Evolutionary conservation across 2,797 vertebrate species (phyloP), one percentile per base, ranked within the genome.

Genomic region (Paguma larvata): DNA sequence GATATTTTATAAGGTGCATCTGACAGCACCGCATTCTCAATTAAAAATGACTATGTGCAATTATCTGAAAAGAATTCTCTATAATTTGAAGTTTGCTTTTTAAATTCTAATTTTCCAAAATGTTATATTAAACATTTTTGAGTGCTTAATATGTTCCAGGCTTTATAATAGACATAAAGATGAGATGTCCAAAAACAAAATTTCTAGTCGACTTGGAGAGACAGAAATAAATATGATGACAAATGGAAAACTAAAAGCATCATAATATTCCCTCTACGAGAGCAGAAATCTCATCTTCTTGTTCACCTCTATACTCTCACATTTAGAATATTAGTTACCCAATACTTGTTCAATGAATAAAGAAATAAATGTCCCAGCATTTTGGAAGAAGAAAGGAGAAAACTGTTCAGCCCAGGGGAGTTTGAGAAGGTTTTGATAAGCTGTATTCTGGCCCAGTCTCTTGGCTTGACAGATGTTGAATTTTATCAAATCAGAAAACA

Each of bases 401-500:
- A 89, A 70, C 16, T 83, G 19, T 78, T 70, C 72, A 93, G 14
- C 14, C 34, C 38, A 46, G 0, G 0, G 30, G 56, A 85, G 34
- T 8, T 78, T 70, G 46, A 78, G 15, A 85, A 90, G 41, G 10
- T 90, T 94, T 96, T 80, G 18, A 23, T 59, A 86, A 79, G 30
- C n/a, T 78, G 19, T 19, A 63, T 86, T 91, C 41, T 89, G 93
- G n/a, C 25, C 59, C 32, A 48, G 32, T 70, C 53, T 94, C 21
- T 41, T 70, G 89, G 14, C 41, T 89, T 90, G 51, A 48, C 53
- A 6, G 62, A 95, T 80, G 62, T 46, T 95, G 27, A 10, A 63
- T 92, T 75, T 86, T 89, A 85, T 89, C 38, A 83, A 93, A 51
- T 94, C 85, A 92, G 67, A n/a, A 93, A 77, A 88, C 30, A 86